Evolutionary conservation across 2,797 vertebrate genomes (phyloP), one percentile per base, ranked within the genome.

Genomic region (Pipistrellus pygmaeus): DNA sequence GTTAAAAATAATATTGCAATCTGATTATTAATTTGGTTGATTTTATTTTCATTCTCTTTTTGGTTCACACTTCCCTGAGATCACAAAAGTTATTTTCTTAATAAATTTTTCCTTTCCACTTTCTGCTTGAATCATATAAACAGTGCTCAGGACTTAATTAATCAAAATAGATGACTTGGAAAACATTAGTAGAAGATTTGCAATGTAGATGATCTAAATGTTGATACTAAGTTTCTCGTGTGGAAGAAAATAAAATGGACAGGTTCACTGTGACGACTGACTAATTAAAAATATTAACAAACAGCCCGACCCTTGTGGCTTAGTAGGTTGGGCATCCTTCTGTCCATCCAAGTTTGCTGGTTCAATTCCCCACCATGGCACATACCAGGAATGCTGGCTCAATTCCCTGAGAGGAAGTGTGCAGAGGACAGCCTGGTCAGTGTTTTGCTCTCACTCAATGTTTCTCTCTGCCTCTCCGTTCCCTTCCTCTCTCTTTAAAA

Each of bases 21-120:
- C 2, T 27, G 5, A 73, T 10, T 6, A 48, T 81, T 73, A 14
- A 23, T 72, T 88, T 80, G 81, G 25, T 73, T 38, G 8, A 76
- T 71, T 87, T 77, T 73, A 85, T 76, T 85, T 18, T 44, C 53
- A 83, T 44, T 84, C 6, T 46, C 23, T 78, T 88, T 93, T 51
- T 88, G 30, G 6, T 23, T 95, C 21, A 84, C 6, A 55, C 2
- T 76, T 95, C 20, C 27, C 15, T 84, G 60, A 78, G 48, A 13
- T 11, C 35, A 94, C 2, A 76, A 48, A 92, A 44, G 0, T 44
- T 75, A 11, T 76, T 78, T 86, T 35, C 20, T 89, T 84, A 71
- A n/a, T 68, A 93, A 62, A 72, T 0, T 68, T 77, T 89, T 93
- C 1, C 9, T 88, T 86, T 88, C 30, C 3, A 57, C 21, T 85